These are phyloP conservation scores for Nymphalis io DNA, from an alignment of 1,140 invertebrate species.

Conservation along the genomic window DNA sequence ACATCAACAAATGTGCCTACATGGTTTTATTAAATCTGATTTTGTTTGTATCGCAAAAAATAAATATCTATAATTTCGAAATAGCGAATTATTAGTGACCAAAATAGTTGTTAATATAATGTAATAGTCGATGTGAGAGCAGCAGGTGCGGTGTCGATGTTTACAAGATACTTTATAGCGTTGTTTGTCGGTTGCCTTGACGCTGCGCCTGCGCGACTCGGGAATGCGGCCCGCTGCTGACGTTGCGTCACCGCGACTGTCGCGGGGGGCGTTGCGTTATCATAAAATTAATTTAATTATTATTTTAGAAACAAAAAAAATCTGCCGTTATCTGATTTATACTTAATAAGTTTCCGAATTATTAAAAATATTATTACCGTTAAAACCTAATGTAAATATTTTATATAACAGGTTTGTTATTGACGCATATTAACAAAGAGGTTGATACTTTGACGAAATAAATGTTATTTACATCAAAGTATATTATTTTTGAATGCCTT, in stretches of 20 bases:
- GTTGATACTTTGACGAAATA: no score
- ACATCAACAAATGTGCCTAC: no score
- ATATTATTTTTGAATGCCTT: no score
- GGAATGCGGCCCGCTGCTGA: constrained; percentile 35
- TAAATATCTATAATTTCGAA: not conserved
- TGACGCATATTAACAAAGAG: no score
- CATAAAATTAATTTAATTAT: not conserved
- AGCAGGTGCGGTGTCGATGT: constrained; percentile 34
- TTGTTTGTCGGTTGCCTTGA: constrained; percentile 51
- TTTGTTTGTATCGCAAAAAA: not conserved
- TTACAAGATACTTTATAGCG: constrained; percentile 46
- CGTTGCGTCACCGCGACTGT: not conserved
- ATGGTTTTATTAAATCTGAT: not conserved
- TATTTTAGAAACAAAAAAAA: not conserved
- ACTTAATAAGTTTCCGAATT: no score
- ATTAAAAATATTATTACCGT: no score
- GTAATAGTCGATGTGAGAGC: constrained; percentile 21
- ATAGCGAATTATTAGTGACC: not conserved
- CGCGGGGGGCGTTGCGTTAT: not conserved
- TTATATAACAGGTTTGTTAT: no score
- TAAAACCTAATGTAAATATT: no score
- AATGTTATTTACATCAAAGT: no score
- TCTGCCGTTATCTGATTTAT: not conserved
- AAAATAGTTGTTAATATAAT: constrained; percentile 1
- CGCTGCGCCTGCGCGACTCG: constrained; percentile 38